Conservation (phyloP, 2,113 vertebrate genomes). For the Perca fluviatilis region DNA sequence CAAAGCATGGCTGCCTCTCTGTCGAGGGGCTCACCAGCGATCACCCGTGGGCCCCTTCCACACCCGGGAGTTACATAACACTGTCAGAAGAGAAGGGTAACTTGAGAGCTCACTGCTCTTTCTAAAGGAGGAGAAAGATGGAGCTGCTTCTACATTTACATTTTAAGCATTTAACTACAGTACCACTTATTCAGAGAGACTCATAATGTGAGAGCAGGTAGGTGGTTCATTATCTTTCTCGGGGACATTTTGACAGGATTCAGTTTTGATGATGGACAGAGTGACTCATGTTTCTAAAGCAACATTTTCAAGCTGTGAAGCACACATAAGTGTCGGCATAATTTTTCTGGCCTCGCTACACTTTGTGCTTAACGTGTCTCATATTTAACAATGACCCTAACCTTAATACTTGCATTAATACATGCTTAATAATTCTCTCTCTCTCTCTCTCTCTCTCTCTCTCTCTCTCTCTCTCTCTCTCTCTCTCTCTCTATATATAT, state of each 20-base stretch:
- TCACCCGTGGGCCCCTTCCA: slow-evolving; percentile 60
- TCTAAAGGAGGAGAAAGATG: slow-evolving; percentile 19
- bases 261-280: slow-evolving; percentile 53
- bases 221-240: slow-evolving; percentile 58
- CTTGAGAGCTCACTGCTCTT: slow-evolving; percentile 46
- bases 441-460: too few species aligned
- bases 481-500: too few species aligned
- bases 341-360: slow-evolving; percentile 26
- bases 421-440: not conserved
- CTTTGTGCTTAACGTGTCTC: slow-evolving; percentile 11
- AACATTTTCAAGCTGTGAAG: slow-evolving; percentile 14
- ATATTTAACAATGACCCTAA: slow-evolving; percentile 25
- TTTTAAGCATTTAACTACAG: slow-evolving; percentile 22
- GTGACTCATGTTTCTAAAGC: slow-evolving; percentile 52
- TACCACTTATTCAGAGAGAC: slow-evolving; percentile 30
- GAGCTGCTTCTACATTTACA: slow-evolving; percentile 42
- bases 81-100: slow-evolving; percentile 51
- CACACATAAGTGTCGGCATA: slow-evolving; percentile 8
- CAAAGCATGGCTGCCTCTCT: slow-evolving; percentile 60
- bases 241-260: slow-evolving; percentile 58
- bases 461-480: too few species aligned
- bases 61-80: slow-evolving; percentile 62
- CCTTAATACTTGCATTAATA: not conserved
- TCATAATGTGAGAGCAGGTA: slow-evolving; percentile 49
- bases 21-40: slow-evolving; percentile 53